Conservation (phyloP, 2,797 vertebrate genomes). For the Anableps anableps region DNA sequence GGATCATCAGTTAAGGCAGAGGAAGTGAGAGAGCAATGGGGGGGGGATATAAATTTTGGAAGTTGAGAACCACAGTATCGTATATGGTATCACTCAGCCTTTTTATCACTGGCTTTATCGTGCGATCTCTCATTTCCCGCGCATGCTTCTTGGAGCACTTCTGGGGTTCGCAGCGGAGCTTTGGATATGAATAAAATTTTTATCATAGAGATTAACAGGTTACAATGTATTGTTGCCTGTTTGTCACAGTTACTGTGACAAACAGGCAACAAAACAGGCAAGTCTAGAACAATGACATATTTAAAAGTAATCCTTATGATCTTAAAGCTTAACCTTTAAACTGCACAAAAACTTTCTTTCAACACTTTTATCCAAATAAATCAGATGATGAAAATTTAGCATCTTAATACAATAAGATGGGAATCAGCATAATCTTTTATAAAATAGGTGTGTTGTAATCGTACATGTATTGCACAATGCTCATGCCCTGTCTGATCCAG, state of each 20-base stretch:
- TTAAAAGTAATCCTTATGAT: neutral
- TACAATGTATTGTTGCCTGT: neutral
- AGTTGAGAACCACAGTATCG: too few species aligned
- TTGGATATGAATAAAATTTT: neutral
- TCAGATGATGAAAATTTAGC: too few species aligned
- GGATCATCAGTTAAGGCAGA: too few species aligned
- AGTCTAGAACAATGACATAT: neutral
- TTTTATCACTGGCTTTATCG: too few species aligned
- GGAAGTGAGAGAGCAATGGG: too few species aligned
- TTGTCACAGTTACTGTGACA: neutral
- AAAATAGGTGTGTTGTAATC: neutral
- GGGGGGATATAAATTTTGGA: too few species aligned
- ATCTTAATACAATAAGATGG: neutral
- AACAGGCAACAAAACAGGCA: too few species aligned
- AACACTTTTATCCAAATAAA: neutral
- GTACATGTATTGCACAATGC: neutral
- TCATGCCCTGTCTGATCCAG: neutral
- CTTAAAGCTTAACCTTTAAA: neutral
- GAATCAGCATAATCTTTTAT: neutral
- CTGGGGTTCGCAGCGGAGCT: too few species aligned
- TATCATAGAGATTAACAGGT: neutral
- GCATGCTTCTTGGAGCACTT: too few species aligned
- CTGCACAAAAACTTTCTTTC: neutral
- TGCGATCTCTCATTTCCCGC: too few species aligned
- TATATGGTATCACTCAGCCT: too few species aligned